These are phyloP conservation scores for Erynnis tages DNA, from an alignment of 2,888 invertebrate genomes.

Conservation along the genomic window DNA sequence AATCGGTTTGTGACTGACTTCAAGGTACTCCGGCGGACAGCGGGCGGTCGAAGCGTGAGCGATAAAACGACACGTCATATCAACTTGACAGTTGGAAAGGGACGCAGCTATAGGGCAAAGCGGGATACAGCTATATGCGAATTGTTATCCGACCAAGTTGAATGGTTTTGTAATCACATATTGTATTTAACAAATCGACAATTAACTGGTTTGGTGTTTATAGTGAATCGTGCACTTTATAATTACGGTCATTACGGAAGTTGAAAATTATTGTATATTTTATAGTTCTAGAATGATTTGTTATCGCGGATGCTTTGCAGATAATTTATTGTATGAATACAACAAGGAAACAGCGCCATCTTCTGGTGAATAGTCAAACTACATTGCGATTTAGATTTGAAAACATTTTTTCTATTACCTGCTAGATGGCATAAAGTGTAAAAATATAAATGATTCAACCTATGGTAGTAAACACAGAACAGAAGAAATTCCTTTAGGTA, in stretches of 20 bases:
- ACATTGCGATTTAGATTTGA: conserved; percentile 11
- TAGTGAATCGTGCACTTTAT: too few species aligned
- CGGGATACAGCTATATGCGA: conserved; percentile 33
- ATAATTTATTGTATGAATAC: background rate
- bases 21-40: too few species aligned
- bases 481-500: too few species aligned
- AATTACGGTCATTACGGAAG: too few species aligned
- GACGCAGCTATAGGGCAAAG: conserved; percentile 45
- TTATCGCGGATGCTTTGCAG: background rate
- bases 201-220: too few species aligned
- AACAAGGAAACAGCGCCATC: conserved; percentile 39
- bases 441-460: too few species aligned
- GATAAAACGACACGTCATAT: conserved; percentile 64
- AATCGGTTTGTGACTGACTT: conserved; percentile 72
- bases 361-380: conserved; percentile 30
- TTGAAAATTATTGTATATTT: too few species aligned
- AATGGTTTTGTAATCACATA: background rate
- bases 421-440: conserved; percentile 32
- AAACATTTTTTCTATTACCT: conserved; percentile 2
- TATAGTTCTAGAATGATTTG: conserved; percentile 5
- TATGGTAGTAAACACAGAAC: too few species aligned
- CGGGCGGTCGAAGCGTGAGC: conserved; percentile 46
- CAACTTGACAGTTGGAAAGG: conserved; percentile 50
- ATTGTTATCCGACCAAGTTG: conserved; percentile 4
- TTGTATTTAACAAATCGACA: too few species aligned